Evolutionary conservation across 1,140 invertebrate genomes (phyloP), one percentile per base, ranked within the genome.

Genomic region (Triops longicaudatus): DNA sequence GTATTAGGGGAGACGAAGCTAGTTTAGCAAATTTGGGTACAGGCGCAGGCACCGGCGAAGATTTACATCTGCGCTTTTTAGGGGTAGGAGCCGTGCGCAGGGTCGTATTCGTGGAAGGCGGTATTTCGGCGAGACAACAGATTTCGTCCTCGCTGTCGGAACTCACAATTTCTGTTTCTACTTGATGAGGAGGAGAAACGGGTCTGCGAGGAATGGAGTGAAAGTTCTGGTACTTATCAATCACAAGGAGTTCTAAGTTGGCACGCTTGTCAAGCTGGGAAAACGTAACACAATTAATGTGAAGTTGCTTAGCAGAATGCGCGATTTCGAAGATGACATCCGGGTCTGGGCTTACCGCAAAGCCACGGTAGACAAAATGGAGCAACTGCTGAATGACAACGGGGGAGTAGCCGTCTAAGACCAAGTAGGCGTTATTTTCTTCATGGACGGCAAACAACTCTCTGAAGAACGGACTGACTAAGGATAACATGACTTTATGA

Each of bases 311-410:
- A 6, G 50, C 50, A 11, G 50, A 63, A 63, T 63, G 14, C 4
- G 50, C 50, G 50, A 63, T 63, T 6, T 63, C 50, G 50, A 63
- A n/a, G 17, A 63, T 63, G 50, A 63, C 50, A n/a, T 63, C 50
- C 17, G 50, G 17, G 50, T 63, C 22, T 2, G 50, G 50, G 17
- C 50, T 63, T 10, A 63, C 50, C 14, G 50, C 50, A 17, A 63
- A 63, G 50, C 50, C 50, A 6, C 22, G 14, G 50, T 63, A 63
- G 50, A 63, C 7, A 14, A 63, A 63, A 63, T 63, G 50, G 50
- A 63, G 50, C 22, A 63, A 22, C 22, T 63, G 50, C 17, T 63
- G 50, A 22, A 63, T 63, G 17, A 63, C 50, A 63, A 63, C 50
- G 0, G 50, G 50, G 9, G 50, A 63, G 9, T 63, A 63, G 50